Evolutionary conservation across 2,888 invertebrate species (phyloP).

Genomic region (Habrosyne pyritoides): DNA sequence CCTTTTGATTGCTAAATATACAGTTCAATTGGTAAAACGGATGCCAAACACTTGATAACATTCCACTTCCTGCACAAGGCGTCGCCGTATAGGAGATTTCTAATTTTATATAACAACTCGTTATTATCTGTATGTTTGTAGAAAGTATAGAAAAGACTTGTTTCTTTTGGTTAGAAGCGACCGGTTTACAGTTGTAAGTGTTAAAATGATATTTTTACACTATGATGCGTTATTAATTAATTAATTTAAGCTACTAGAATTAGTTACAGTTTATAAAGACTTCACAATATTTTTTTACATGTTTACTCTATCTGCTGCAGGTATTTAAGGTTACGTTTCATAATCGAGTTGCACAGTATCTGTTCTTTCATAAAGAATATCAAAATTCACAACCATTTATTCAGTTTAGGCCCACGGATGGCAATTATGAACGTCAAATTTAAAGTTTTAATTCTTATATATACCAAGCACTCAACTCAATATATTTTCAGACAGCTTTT

Average conservation of each 20-base stretch:
- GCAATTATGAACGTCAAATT: no score
- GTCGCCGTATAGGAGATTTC: conserved; percentile 27
- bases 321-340: no score
- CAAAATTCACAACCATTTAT: no score
- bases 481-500: no score
- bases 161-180: conserved; percentile 27
- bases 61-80: background rate
- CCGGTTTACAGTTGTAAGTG: background rate
- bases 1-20: background rate
- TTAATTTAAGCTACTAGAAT: background rate
- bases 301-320: no score
- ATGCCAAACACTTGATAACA: background rate
- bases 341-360: no score
- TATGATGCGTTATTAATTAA: background rate
- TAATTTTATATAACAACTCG: conserved; percentile 42
- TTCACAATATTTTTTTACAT: no score
- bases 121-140: conserved; percentile 28
- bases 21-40: background rate
- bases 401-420: no score
- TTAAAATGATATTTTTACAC: background rate
- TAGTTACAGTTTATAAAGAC: background rate
- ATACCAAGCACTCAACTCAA: no score
- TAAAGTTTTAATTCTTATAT: no score
- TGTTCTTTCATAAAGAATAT: no score
- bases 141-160: conserved; percentile 43